Evolutionary conservation across 2,888 invertebrate species (phyloP).

Genomic region (Augiades crinisus): DNA sequence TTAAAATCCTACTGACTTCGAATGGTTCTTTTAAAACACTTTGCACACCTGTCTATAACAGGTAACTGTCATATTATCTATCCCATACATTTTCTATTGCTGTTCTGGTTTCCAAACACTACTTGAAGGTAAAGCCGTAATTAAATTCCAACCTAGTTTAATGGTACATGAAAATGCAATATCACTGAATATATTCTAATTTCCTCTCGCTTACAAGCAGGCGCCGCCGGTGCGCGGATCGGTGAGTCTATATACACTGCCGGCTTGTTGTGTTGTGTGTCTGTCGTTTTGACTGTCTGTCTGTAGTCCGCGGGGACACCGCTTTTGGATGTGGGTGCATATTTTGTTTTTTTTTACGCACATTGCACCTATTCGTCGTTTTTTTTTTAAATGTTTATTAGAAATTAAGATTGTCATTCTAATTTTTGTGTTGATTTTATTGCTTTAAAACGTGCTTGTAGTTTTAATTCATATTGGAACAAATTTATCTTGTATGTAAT

Average conservation of each 20-base stretch:
- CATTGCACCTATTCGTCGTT: constrained; percentile 30
- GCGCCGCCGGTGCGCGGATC: constrained; percentile 84
- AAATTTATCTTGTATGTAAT: too few relatives aligned
- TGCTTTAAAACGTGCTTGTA: too few relatives aligned
- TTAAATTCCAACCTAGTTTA: not conserved
- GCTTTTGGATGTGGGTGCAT: constrained; percentile 56
- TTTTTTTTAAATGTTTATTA: too few relatives aligned
- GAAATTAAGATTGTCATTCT: too few relatives aligned
- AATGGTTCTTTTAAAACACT: too few relatives aligned
- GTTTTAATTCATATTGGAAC: too few relatives aligned
- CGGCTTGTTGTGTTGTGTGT: constrained; percentile 46
- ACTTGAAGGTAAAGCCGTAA: not conserved
- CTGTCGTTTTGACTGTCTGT: constrained; percentile 16
- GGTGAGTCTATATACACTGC: constrained; percentile 74
- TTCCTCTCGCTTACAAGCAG: constrained; percentile 66
- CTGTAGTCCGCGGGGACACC: constrained; percentile 41
- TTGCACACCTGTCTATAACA: too few relatives aligned
- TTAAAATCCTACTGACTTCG: too few relatives aligned
- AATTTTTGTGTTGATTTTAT: constrained; percentile 21
- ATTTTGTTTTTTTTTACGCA: constrained; percentile 29
- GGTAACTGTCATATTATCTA: not conserved
- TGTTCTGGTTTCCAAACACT: constrained; percentile 8
- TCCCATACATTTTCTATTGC: not conserved
- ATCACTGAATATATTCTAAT: constrained; percentile 45
- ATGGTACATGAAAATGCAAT: not conserved